These are phyloP conservation scores for Wasmannia auropunctata DNA, from an alignment of 1,140 invertebrate species.

Conservation along the genomic window DNA sequence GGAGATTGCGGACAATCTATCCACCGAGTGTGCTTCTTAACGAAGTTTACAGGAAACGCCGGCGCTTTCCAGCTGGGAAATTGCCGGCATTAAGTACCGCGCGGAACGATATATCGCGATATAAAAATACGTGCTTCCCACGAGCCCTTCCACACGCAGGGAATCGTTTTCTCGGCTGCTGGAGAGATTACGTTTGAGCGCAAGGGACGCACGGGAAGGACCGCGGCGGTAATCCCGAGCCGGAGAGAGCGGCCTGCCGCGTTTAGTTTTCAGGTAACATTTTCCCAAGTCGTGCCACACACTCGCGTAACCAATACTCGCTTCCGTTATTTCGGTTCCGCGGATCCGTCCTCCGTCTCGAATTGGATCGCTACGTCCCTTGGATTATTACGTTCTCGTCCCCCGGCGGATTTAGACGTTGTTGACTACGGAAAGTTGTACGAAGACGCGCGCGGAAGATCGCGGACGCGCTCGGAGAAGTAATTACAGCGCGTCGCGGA, in stretches of 20 bases:
- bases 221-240: too few relatives aligned
- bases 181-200: not conserved
- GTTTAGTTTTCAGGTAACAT: not conserved
- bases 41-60: conserved; percentile 11
- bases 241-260: not conserved
- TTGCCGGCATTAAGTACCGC: conserved; percentile 7
- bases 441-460: not conserved
- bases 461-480: not conserved
- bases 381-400: not conserved
- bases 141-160: not conserved
- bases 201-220: not conserved
- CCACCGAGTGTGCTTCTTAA: conserved; percentile 1
- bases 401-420: not conserved
- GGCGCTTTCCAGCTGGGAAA: not conserved
- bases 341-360: not conserved
- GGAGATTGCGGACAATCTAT: not conserved
- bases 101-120: not conserved
- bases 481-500: not conserved
- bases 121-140: conserved; percentile 8
- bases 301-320: not conserved
- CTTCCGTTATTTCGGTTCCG: not conserved
- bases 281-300: too few relatives aligned
- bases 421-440: not conserved
- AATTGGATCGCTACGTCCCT: not conserved
- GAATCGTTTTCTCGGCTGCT: not conserved